Evolutionary conservation across 2,797 vertebrate genomes (phyloP).

Genomic region (Trematomus bernacchii): DNA sequence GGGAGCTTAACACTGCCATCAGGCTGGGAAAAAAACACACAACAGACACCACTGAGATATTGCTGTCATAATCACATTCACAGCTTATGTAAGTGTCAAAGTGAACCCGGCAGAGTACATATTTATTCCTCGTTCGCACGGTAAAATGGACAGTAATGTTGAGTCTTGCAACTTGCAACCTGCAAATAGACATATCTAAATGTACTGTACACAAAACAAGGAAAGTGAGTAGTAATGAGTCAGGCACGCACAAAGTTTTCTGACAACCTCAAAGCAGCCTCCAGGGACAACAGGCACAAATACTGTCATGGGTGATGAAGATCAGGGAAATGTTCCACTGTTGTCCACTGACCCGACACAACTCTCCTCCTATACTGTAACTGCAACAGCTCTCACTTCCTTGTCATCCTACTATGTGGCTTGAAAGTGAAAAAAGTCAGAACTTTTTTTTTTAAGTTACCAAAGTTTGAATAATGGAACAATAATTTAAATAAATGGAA

Average conservation of each 20-base stretch:
- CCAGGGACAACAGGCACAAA: slow-evolving; percentile 14
- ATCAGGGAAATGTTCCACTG: not conserved
- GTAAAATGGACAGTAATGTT: slow-evolving; percentile 25
- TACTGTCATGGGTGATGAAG: not conserved
- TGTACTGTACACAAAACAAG: not conserved
- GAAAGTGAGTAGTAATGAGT: slow-evolving; percentile 3
- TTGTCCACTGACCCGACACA: not conserved
- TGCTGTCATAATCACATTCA: slow-evolving; percentile 60
- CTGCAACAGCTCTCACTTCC: not conserved
- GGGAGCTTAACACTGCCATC: slow-evolving; percentile 65
- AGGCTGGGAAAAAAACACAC: slow-evolving; percentile 57
- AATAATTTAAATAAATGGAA: not conserved
- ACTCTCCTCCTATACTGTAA: not conserved
- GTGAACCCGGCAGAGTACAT: slow-evolving; percentile 18
- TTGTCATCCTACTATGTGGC: not conserved
- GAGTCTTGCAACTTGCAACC: slow-evolving; percentile 11
- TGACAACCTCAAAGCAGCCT: slow-evolving; percentile 27
- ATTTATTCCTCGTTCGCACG: slow-evolving; percentile 23
- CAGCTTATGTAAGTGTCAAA: slow-evolving; percentile 59
- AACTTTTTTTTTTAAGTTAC: not conserved
- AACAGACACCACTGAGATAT: slow-evolving; percentile 40
- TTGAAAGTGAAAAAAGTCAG: slow-evolving; percentile 1
- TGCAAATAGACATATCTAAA: not conserved
- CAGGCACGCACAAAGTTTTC: slow-evolving; percentile 14
- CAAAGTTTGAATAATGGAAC: not conserved